These are phyloP conservation scores for Cylindroiulus punctatus DNA, from an alignment of 2,888 invertebrate genomes.

Conservation along the genomic window DNA sequence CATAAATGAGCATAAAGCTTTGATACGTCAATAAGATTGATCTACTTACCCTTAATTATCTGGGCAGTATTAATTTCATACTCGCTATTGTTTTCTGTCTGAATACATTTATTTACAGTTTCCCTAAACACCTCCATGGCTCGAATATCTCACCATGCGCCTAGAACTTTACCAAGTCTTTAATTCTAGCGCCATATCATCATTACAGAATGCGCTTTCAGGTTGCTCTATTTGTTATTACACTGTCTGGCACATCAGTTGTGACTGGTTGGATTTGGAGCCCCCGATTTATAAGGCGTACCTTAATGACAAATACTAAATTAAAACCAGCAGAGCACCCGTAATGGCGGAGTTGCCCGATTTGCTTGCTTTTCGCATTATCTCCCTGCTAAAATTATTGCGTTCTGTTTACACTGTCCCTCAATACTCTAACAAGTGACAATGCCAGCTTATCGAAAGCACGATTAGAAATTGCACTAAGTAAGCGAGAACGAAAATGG, in stretches of 20 bases:
- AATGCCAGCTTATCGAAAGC: background rate
- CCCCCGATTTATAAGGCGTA: background rate
- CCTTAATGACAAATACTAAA: no score
- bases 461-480: background rate
- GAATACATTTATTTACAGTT: background rate
- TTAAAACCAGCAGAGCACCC: background rate
- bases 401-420: background rate
- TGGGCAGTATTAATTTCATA: background rate
- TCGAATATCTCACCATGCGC: background rate
- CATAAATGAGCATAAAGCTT: no score
- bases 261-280: background rate
- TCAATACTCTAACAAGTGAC: background rate
- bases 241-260: background rate
- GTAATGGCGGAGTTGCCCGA: background rate
- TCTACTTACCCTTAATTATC: background rate
- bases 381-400: background rate
- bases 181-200: background rate
- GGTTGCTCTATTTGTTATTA: background rate
- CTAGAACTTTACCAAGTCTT: background rate
- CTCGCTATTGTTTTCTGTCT: background rate
- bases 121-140: background rate
- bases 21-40: no score
- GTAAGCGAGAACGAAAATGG: constrained; percentile 49
- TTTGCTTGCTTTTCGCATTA: background rate
- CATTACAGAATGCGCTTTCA: background rate